A percentile compares a stretch with the other conserved stretches of the same genome.
Conservation (phyloP, 2,888 invertebrate genomes). For the Drosophila neoperkinsi region DNA sequence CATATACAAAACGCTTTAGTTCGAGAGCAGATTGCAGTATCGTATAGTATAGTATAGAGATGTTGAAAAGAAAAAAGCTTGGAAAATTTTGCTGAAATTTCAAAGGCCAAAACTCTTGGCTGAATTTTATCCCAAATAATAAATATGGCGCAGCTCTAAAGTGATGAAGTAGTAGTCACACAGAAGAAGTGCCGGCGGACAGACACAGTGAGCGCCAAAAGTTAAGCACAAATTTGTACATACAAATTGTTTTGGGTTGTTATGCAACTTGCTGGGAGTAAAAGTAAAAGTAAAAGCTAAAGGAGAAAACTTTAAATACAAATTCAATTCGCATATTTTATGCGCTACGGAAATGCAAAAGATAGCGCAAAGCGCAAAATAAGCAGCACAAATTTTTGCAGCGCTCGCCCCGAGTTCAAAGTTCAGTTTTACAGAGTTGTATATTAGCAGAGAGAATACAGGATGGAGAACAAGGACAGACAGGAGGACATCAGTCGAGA, state of each 20-base stretch:
- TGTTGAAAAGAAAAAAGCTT: slow-evolving; percentile 21
- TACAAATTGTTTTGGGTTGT: slow-evolving; percentile 80
- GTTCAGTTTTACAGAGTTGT: slow-evolving; percentile 58
- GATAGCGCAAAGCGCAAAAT: slow-evolving; percentile 68
- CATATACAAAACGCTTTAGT: slow-evolving; percentile 37
- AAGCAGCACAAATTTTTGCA: slow-evolving; percentile 71
- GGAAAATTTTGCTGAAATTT: slow-evolving; percentile 48
- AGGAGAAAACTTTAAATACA: slow-evolving; percentile 76
- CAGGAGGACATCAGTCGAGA: slow-evolving; percentile 30
- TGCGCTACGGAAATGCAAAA: slow-evolving; percentile 69
- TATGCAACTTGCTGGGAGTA: slow-evolving; percentile 64
- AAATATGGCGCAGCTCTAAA: slow-evolving; percentile 51
- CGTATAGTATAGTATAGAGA: background rate
- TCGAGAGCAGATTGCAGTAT: slow-evolving; percentile 22
- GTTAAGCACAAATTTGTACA: slow-evolving; percentile 78
- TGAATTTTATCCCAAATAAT: slow-evolving; percentile 44
- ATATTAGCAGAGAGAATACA: slow-evolving; percentile 65
- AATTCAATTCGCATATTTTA: slow-evolving; percentile 81
- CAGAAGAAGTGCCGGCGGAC: slow-evolving; percentile 1
- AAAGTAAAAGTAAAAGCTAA: slow-evolving; percentile 35
- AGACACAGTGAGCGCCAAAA: slow-evolving; percentile 36
- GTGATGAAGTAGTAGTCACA: slow-evolving; percentile 58
- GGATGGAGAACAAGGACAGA: background rate
- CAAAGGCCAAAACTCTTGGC: slow-evolving; percentile 19
- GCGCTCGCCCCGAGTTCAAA: slow-evolving; percentile 59